Percentiles rank a stretch among this genome's conserved stretches.
Evolutionary conservation across 2,888 invertebrate species (phyloP).

Genomic region (Diarsia rubi): DNA sequence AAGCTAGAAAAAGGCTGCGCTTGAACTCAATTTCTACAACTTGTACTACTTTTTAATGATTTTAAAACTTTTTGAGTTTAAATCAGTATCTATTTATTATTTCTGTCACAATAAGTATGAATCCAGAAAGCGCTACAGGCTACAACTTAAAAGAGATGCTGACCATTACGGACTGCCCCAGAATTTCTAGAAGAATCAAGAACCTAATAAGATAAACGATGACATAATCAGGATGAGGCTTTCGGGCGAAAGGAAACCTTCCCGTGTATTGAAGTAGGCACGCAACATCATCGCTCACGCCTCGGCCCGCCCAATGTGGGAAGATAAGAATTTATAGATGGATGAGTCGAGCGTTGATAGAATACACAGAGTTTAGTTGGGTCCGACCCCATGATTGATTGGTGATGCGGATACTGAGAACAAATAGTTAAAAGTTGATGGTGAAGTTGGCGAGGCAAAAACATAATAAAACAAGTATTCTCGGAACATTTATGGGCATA

Average conservation of each 20-base stretch:
- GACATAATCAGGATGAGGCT: constrained; percentile 60
- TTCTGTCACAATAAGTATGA: not conserved
- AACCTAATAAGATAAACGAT: constrained; percentile 64
- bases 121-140: not conserved
- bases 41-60: not conserved
- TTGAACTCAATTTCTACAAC: not conserved
- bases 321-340: constrained; percentile 88
- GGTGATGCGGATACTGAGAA: constrained; percentile 70
- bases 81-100: not conserved
- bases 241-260: constrained; percentile 64
- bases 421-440: constrained; percentile 77
- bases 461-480: constrained; percentile 9
- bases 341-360: constrained; percentile 84
- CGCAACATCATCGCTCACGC: constrained; percentile 86
- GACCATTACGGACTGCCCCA: not conserved
- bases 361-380: constrained; percentile 83
- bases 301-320: constrained; percentile 78
- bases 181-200: constrained; percentile 33
- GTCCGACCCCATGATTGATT: constrained; percentile 84
- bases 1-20: not conserved
- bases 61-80: not conserved
- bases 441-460: constrained; percentile 3
- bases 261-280: constrained; percentile 75
- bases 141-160: not conserved
- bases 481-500: not conserved